Conservation (phyloP, 2,113 vertebrate species). For the Genyomyrus donnyi region DNA sequence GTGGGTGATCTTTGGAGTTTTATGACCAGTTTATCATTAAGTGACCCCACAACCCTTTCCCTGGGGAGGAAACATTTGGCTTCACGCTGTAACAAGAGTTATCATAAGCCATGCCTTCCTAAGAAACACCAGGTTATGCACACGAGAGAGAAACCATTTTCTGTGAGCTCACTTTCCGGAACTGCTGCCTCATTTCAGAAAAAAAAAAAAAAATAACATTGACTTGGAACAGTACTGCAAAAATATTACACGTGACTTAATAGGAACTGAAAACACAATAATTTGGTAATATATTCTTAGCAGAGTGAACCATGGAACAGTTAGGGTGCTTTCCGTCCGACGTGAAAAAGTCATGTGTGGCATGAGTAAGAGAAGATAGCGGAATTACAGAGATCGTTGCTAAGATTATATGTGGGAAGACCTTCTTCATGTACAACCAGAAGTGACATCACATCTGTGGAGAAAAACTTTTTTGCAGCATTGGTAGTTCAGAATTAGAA, state of each 20-base stretch:
- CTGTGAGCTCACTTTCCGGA: not conserved
- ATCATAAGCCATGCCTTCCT: constrained; percentile 49
- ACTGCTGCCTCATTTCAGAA: not conserved
- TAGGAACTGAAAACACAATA: not conserved
- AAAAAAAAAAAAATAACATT: not conserved
- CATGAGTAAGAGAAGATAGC: not conserved
- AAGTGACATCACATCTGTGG: not conserved
- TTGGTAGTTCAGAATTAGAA: not conserved
- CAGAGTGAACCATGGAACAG: not conserved
- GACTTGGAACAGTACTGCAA: not conserved
- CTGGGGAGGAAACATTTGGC: constrained; percentile 23
- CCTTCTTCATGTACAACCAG: not conserved
- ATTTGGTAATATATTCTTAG: not conserved
- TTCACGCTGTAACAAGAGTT: constrained; percentile 45
- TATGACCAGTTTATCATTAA: not conserved
- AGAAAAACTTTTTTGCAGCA: not conserved
- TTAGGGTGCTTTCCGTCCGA: not conserved
- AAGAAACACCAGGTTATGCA: constrained; percentile 50
- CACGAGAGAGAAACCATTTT: constrained; percentile 68
- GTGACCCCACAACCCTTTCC: not conserved
- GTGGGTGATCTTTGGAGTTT: not conserved
- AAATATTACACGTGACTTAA: not conserved
- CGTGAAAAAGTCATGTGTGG: not conserved
- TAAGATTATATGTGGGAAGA: not conserved
- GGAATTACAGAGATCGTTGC: not conserved